phyloP scores from a whole-genome alignment of 2,113 vertebrate genomes.

The Oncorhynchus mykiss region DNA sequence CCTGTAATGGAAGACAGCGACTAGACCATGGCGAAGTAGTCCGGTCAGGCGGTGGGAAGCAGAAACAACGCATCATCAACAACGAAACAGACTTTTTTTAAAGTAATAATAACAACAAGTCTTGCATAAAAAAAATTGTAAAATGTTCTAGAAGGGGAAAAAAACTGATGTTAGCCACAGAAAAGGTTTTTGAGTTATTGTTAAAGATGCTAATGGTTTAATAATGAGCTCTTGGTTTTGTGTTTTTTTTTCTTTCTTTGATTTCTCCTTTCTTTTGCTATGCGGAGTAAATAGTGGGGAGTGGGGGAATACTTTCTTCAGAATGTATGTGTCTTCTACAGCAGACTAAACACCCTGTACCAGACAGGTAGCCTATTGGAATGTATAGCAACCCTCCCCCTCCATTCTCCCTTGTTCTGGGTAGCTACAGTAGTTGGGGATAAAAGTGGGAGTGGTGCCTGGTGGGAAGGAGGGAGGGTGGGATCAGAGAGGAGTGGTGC shows the following conservation, averaged over 20 bases:
- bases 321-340: too few species aligned
- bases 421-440: too few species aligned
- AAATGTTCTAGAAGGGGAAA: constrained; percentile 62
- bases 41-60: constrained; percentile 51
- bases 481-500: too few species aligned
- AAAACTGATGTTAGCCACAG: constrained; percentile 62
- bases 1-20: constrained; percentile 90
- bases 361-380: too few species aligned
- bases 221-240: constrained; percentile 43
- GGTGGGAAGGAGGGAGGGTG: too few species aligned
- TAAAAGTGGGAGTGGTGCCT: too few species aligned
- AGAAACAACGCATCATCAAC: constrained; percentile 59
- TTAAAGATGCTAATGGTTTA: constrained; percentile 54
- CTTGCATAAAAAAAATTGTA: constrained; percentile 68
- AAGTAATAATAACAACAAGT: constrained; percentile 58
- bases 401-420: background rate
- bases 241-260: constrained; percentile 49
- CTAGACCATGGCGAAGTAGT: constrained; percentile 55
- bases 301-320: background rate
- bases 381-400: too few species aligned
- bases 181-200: constrained; percentile 56
- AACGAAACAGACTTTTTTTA: constrained; percentile 42
- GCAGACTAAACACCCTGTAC: too few species aligned
- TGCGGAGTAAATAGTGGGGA: constrained; percentile 54
- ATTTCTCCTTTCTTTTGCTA: constrained; percentile 58